Conservation (phyloP, 1,140 invertebrate species). For the Caenorhabditis tropicalis region DNA sequence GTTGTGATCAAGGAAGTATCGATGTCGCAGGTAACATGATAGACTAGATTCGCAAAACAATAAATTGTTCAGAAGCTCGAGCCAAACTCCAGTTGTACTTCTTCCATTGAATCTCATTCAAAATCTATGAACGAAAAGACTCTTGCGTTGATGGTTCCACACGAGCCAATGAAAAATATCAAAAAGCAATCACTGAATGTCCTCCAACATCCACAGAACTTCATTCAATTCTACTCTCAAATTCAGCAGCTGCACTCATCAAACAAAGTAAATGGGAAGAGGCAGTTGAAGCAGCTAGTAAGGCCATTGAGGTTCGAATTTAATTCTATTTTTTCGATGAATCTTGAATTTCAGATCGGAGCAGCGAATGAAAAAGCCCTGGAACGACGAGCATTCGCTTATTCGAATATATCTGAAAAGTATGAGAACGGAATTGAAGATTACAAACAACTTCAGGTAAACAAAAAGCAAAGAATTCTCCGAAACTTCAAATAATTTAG, state of each 20-base stretch:
- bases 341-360: slow-evolving; percentile 11
- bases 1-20: too few species aligned
- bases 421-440: slow-evolving; percentile 88
- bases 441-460: slow-evolving; percentile 50
- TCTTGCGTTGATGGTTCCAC: slow-evolving; percentile 34
- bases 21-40: too few species aligned
- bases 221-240: slow-evolving; percentile 84
- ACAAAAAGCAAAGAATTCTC: background rate
- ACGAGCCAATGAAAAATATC: slow-evolving; percentile 78
- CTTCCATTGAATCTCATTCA: too few species aligned
- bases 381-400: slow-evolving; percentile 56
- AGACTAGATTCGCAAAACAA: too few species aligned
- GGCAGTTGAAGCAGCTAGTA: slow-evolving; percentile 77
- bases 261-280: slow-evolving; percentile 79
- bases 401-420: slow-evolving; percentile 76
- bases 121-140: slow-evolving; percentile 40
- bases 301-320: slow-evolving; percentile 55
- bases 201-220: slow-evolving; percentile 80
- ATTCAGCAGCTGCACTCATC: slow-evolving; percentile 85
- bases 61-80: too few species aligned
- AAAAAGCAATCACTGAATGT: slow-evolving; percentile 79
- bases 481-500: background rate
- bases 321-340: background rate
- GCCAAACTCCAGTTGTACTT: too few species aligned
- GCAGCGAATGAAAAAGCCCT: slow-evolving; percentile 57